phyloP scores from a whole-genome alignment of 2,888 invertebrate genomes.

The Rhagium mordax region DNA sequence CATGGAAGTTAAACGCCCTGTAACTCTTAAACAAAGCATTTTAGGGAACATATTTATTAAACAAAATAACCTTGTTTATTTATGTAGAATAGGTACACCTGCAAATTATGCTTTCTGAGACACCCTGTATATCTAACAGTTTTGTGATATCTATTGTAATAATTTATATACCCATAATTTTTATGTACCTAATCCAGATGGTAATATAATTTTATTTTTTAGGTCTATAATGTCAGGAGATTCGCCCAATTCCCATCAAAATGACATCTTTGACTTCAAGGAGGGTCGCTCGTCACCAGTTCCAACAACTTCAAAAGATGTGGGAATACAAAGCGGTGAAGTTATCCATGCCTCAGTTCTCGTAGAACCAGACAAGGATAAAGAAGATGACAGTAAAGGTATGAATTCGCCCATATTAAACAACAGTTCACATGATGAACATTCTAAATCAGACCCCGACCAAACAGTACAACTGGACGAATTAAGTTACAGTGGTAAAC shows the following conservation, averaged over 20 bases:
- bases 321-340: conserved; percentile 50
- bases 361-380: conserved; percentile 56
- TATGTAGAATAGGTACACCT: no score
- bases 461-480: conserved; percentile 48
- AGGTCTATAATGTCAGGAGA: conserved; percentile 63
- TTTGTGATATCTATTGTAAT: no score
- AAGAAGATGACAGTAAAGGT: conserved; percentile 50
- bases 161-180: no score
- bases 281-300: conserved; percentile 53
- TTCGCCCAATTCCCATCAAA: conserved; percentile 57
- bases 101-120: no score
- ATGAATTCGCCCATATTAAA: conserved; percentile 54
- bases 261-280: conserved; percentile 57
- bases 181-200: not conserved
- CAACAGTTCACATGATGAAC: conserved; percentile 38
- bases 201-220: conserved; percentile 33
- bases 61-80: no score
- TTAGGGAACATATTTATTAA: no score
- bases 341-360: conserved; percentile 55
- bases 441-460: conserved; percentile 42
- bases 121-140: no score
- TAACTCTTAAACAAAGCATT: no score
- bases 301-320: conserved; percentile 59
- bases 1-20: no score
- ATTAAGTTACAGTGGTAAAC: conserved; percentile 29